Base-by-base conservation (phyloP, 2,797 vertebrate species). In the Falco rusticolus region DNA sequence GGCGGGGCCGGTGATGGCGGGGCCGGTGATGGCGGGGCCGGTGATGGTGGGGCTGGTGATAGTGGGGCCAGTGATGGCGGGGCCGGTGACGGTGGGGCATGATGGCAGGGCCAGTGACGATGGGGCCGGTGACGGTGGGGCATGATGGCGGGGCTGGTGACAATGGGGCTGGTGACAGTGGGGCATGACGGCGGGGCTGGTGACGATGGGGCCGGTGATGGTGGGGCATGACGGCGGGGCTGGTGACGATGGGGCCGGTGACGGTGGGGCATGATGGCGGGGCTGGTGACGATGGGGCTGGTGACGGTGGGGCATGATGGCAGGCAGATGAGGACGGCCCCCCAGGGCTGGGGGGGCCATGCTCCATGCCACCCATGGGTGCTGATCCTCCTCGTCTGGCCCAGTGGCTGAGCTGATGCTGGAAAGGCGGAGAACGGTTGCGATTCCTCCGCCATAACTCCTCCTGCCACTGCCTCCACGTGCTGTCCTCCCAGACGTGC, bases 381-480 rank as follows among this genome's bases (percentile, higher is more conserved):
- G 4, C 24, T 13, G 10, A 19, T 69, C 47, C 56, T 56, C 43
- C n/a, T 34, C 39, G 10, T 11, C 26, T 61, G 72, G 34, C 71
- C 56, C 59, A 0, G 60, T 10, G 72, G 31, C 64, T 59, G 33
- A 33, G 34, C 9, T 1, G 5, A 1, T 43, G 71, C 78, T 41
- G 64, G 2, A 17, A 12, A 61, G 47, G 37, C 34, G 77, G 20
- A 16, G 54, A 19, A 5, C 2, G 3, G 0, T 21, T 12, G 53
- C 34, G 15, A 43, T 43, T 43, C 43, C 50, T 7, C 2, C 3
- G 50, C n/a, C 6, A 0, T 22, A 39, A 26, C 50, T 60, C 51
- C 4, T 41, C 13, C 61, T 69, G 29, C 68, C 3, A 0, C 29
- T 64, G n/a, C 13, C 45, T 70, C 76, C 13, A 2, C 0, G 24